Evolutionary conservation across 2,797 vertebrate species (phyloP).

Genomic region (Antennarius maculatus): DNA sequence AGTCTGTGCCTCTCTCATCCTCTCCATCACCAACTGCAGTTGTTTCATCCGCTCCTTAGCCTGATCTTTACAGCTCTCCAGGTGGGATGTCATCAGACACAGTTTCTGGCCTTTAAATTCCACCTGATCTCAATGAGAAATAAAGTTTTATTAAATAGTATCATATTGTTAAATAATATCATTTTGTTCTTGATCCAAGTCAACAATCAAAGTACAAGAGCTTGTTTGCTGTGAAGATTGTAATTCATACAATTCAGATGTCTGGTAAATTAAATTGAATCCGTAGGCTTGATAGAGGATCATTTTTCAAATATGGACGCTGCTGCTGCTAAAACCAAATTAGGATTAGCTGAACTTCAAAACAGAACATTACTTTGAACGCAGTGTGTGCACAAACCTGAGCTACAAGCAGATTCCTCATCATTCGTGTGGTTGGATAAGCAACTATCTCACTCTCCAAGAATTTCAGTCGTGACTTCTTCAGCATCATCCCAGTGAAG

Average conservation of each 20-base stretch:
- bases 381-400: conserved; percentile 79
- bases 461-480: conserved; percentile 89
- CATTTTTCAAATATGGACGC: fast-evolving
- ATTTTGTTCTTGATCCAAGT: no score
- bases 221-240: no score
- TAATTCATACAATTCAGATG: no score
- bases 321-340: no score
- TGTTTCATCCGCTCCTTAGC: conserved; percentile 88
- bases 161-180: no score
- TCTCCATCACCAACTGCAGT: conserved; percentile 81
- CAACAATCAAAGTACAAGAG: no score
- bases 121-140: conserved; percentile 74
- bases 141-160: neutral
- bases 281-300: no score
- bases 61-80: conserved; percentile 92
- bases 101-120: conserved; percentile 84
- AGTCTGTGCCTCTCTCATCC: conserved; percentile 83
- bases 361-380: neutral
- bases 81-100: conserved; percentile 94
- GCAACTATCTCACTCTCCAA: conserved; percentile 85
- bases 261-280: no score
- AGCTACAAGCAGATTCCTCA: conserved; percentile 92
- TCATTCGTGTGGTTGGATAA: conserved; percentile 91
- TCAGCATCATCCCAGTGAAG: conserved; percentile 93
- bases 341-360: no score